Evolutionary conservation across 2,797 vertebrate genomes (phyloP).

Genomic region (Thamnophis elegans): DNA sequence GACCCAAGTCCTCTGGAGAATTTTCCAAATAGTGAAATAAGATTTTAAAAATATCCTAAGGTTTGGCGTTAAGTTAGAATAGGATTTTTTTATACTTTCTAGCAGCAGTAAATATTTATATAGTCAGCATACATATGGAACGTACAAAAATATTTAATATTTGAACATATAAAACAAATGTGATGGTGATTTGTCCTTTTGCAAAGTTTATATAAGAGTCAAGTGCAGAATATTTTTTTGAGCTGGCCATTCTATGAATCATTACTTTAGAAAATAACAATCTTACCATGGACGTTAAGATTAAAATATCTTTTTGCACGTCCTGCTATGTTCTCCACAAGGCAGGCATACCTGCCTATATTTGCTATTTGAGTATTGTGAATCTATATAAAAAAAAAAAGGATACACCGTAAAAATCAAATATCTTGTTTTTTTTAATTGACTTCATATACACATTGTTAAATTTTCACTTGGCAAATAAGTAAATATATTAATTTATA

Average conservation of each 20-base stretch:
- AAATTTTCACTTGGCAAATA: background rate
- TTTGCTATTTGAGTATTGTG: slow-evolving; percentile 82
- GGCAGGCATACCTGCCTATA: slow-evolving; percentile 88
- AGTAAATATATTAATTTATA: background rate
- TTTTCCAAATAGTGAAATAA: background rate
- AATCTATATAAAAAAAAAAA: slow-evolving; percentile 75
- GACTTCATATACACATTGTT: background rate
- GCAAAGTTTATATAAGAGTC: background rate
- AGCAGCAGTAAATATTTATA: background rate
- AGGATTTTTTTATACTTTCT: background rate
- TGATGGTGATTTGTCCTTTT: background rate
- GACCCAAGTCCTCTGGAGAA: background rate
- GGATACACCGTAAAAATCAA: background rate
- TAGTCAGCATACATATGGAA: too few relatives aligned
- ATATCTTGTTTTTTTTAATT: background rate
- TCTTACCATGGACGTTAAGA: slow-evolving; percentile 90
- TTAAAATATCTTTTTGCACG: slow-evolving; percentile 90
- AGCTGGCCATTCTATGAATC: slow-evolving; percentile 4
- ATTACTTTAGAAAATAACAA: slow-evolving; percentile 11
- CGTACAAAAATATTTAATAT: too few relatives aligned
- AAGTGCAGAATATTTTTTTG: background rate
- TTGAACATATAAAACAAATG: background rate
- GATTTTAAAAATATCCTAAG: background rate
- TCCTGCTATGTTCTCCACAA: slow-evolving; percentile 88
- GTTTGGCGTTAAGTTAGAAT: background rate